Base-by-base conservation (phyloP, 2,113 vertebrate species). In the Xerus inauris region DNA sequence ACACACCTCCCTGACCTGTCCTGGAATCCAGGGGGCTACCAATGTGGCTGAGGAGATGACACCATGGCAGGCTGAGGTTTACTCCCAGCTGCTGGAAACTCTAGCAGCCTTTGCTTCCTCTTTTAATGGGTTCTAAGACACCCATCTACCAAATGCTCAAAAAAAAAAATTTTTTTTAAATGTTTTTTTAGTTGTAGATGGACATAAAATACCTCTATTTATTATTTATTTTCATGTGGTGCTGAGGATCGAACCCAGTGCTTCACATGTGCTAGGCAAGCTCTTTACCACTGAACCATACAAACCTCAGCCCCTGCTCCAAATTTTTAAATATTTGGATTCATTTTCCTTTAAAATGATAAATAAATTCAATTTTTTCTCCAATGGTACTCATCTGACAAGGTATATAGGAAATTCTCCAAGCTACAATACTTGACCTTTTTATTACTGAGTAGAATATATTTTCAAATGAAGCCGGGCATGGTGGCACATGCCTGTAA, bases 61-160 rank as follows among this genome's bases (percentile, higher is more conserved):
- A 4, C 0, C 6, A 57, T 2, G 24, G 4, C 13, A 38, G 12
- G 67, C 7, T 0, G 0, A 76, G 28, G 47, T 14, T 17, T 1
- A 14, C 11, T 13, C 32, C 16, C 24, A 47, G 38, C 6, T 19
- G n/a, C n/a, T n/a, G n/a, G n/a, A n/a, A n/a, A n/a, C n/a, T n/a
- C n/a, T n/a, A n/a, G n/a, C n/a, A n/a, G n/a, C 42, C 65, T 80
- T 19, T 3, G 7, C 30, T 24, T 80, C 40, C 54, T 24, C n/a
- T 42, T 42, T 28, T 47, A 45, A 51, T 35, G 22, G 40, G 57
- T 79, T 80, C 64, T 71, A 32, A 77, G 64, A 87, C 26, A 71
- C 22, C 26, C 40, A 40, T 38, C 42, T 19, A 75, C 32, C 45
- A 83, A 65, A 75, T 45, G 28, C n/a, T 64, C 14, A 45, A 22